Percentiles rank a stretch among this genome's conserved stretches.
Conservation (phyloP, 2,888 invertebrate species). For the Habrosyne pyritoides region DNA sequence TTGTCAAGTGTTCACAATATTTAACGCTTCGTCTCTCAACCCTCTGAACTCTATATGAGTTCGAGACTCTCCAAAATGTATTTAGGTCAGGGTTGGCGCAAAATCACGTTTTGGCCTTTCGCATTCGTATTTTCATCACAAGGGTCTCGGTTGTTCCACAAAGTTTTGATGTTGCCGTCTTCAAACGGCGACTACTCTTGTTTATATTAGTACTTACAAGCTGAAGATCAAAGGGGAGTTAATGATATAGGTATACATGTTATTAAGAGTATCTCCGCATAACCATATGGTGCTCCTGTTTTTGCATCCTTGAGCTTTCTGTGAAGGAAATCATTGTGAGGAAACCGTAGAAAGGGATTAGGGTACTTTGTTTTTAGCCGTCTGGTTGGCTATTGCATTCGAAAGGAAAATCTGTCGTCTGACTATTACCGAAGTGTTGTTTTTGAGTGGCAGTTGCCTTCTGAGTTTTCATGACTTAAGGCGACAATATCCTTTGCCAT, state of each 20-base stretch:
- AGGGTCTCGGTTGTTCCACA: neutral
- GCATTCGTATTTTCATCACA: neutral
- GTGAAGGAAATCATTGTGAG: too few relatives aligned
- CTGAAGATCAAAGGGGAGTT: neutral
- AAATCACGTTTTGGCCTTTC: neutral
- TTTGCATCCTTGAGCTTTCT: too few relatives aligned
- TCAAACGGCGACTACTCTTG: conserved; percentile 2
- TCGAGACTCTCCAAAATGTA: conserved; percentile 3
- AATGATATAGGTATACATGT: neutral
- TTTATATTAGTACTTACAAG: neutral
- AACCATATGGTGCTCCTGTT: neutral
- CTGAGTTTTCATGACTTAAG: too few relatives aligned
- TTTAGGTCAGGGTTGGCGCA: conserved; percentile 3
- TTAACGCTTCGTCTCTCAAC: neutral
- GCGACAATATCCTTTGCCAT: too few relatives aligned
- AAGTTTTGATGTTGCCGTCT: conserved; percentile 5
- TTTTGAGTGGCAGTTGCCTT: too few relatives aligned
- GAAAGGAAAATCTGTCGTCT: too few relatives aligned
- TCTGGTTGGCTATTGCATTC: too few relatives aligned
- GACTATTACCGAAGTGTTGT: too few relatives aligned
- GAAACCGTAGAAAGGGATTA: too few relatives aligned
- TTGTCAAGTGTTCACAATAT: neutral
- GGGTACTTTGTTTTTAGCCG: too few relatives aligned
- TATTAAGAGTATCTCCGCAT: neutral
- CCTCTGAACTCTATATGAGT: neutral